These are phyloP conservation scores for Drosophila formosana DNA, from an alignment of 2,888 invertebrate species.

Conservation along the genomic window DNA sequence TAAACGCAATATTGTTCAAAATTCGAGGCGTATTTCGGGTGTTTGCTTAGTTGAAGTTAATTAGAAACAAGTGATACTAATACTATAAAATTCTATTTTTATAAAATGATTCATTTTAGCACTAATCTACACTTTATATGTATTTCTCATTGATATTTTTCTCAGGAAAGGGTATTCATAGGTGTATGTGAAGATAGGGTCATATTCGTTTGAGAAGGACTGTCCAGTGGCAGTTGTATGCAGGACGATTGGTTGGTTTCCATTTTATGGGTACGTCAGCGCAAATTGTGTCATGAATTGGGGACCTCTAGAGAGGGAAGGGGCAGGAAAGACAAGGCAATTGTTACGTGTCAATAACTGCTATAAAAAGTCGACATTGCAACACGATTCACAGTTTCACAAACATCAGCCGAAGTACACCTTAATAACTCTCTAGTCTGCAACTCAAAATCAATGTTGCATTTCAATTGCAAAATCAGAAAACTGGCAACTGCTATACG, in stretches of 20 bases:
- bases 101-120: no score
- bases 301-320: background rate
- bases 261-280: conserved; percentile 57
- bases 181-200: background rate
- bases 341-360: conserved; percentile 82
- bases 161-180: background rate
- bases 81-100: no score
- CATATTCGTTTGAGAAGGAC: conserved; percentile 13
- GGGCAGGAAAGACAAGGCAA: conserved; percentile 49
- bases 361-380: conserved; percentile 61
- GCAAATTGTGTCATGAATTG: conserved; percentile 50
- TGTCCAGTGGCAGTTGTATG: conserved; percentile 18
- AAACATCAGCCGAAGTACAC: conserved; percentile 52
- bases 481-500: conserved; percentile 45
- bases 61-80: no score
- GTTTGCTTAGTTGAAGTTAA: no score
- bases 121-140: no score
- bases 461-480: conserved; percentile 77
- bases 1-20: no score
- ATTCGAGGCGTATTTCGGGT: no score
- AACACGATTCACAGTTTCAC: conserved; percentile 42
- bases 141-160: no score
- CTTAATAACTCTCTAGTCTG: conserved; percentile 67
- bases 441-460: conserved; percentile 78
- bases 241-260: conserved; percentile 51